Evolutionary conservation across 2,888 invertebrate species (phyloP).

Genomic region (Leptinotarsa haldemani): DNA sequence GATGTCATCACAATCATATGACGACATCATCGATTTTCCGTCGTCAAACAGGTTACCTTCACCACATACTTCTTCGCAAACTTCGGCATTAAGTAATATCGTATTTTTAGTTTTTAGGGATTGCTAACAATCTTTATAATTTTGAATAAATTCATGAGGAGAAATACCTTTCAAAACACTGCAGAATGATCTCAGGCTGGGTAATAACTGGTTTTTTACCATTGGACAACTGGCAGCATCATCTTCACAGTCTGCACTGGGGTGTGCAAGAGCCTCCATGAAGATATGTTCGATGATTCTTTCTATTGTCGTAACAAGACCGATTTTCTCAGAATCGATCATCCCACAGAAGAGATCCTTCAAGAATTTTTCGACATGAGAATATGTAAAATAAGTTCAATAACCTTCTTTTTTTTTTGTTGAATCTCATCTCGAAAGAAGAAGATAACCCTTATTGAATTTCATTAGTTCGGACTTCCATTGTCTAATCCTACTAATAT

Average conservation of each 20-base stretch:
- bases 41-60: conserved; percentile 84
- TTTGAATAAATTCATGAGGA: too few species aligned
- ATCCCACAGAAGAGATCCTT: conserved; percentile 78
- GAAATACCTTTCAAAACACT: conserved; percentile 83
- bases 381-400: not conserved
- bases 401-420: too few species aligned
- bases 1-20: conserved; percentile 73
- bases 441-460: too few species aligned
- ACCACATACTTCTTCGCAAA: conserved; percentile 87
- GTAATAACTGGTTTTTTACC: conserved; percentile 85
- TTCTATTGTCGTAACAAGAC: conserved; percentile 88
- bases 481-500: too few species aligned
- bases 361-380: not conserved
- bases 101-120: not conserved
- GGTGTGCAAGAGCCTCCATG: conserved; percentile 89
- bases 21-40: conserved; percentile 71
- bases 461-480: too few species aligned
- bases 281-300: conserved; percentile 89
- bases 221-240: conserved; percentile 83
- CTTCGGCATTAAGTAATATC: conserved; percentile 63
- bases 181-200: conserved; percentile 87
- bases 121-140: too few species aligned
- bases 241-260: conserved; percentile 83
- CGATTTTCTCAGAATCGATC: conserved; percentile 81
- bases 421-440: too few species aligned